Percentiles rank a stretch among this genome's conserved stretches.
Evolutionary conservation across 2,113 vertebrate species (phyloP).

Genomic region (Struthidea cinerea): DNA sequence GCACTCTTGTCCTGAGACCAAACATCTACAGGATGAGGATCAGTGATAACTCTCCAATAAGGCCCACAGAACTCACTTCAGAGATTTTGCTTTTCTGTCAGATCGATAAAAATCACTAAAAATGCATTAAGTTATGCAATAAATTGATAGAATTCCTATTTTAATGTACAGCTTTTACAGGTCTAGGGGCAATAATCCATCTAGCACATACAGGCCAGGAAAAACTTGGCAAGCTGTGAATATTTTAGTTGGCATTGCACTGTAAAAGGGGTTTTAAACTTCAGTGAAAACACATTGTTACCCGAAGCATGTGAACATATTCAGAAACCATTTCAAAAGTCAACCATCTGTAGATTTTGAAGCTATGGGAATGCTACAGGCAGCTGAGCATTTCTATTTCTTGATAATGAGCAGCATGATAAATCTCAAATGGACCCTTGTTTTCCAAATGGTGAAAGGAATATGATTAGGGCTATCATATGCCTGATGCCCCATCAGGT

Average conservation of each 20-base stretch:
- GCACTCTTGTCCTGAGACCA: fast-evolving
- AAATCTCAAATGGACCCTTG: neutral
- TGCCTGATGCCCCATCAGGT: neutral
- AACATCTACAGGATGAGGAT: neutral
- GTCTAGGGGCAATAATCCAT: neutral
- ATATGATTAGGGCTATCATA: neutral
- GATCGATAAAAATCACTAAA: neutral
- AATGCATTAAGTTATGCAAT: neutral
- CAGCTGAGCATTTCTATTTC: neutral
- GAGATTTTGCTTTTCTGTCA: neutral
- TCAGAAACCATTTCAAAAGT: slow-evolving; percentile 47
- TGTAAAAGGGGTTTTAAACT: neutral
- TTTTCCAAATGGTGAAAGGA: neutral
- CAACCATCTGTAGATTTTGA: slow-evolving; percentile 4
- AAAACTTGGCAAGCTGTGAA: neutral
- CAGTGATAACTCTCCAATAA: neutral
- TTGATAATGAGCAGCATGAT: neutral
- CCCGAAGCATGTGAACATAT: neutral
- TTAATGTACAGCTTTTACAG: neutral
- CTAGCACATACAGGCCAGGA: neutral
- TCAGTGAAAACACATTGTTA: neutral
- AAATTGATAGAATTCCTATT: neutral
- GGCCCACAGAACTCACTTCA: neutral
- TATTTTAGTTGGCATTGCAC: neutral
- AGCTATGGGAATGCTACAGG: neutral